Conservation (phyloP, 2,797 vertebrate species). For the Sarcoramphus papa region DNA sequence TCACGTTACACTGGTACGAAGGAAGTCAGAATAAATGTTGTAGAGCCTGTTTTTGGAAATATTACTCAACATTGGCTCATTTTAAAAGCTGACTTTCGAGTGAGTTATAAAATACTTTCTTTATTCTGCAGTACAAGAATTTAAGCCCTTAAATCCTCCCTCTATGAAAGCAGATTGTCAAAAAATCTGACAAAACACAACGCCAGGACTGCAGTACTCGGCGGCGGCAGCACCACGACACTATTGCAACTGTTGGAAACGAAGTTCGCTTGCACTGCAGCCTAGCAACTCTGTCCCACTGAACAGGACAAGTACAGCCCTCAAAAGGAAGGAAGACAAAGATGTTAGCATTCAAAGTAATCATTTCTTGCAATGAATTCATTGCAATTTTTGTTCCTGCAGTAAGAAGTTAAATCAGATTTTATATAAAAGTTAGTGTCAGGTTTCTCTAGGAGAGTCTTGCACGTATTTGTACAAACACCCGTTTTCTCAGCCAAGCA, state of each 20-base stretch:
- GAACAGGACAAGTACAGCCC: neutral
- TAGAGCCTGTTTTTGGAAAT: neutral
- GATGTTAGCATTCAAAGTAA: neutral
- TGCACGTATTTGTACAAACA: rapidly evolving
- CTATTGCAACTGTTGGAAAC: neutral
- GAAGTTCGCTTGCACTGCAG: neutral
- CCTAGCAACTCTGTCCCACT: neutral
- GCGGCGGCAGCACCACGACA: neutral
- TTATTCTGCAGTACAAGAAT: constrained; percentile 10
- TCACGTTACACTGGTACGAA: neutral
- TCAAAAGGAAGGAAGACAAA: constrained; percentile 36
- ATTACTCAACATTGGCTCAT: neutral
- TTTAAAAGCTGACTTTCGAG: neutral
- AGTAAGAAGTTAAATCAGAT: neutral
- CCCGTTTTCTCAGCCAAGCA: neutral
- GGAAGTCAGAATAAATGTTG: rapidly evolving
- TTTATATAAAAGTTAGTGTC: neutral
- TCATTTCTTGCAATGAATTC: neutral
- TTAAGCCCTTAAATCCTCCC: constrained; percentile 52
- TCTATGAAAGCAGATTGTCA: constrained; percentile 9
- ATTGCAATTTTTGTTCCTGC: neutral
- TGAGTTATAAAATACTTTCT: neutral
- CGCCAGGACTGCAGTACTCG: neutral
- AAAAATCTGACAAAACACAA: neutral
- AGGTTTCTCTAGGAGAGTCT: neutral